Percentiles rank a stretch among this genome's conserved stretches.
Evolutionary conservation across 2,797 vertebrate genomes (phyloP).

Genomic region (Gymnoscopelus microlampas): DNA sequence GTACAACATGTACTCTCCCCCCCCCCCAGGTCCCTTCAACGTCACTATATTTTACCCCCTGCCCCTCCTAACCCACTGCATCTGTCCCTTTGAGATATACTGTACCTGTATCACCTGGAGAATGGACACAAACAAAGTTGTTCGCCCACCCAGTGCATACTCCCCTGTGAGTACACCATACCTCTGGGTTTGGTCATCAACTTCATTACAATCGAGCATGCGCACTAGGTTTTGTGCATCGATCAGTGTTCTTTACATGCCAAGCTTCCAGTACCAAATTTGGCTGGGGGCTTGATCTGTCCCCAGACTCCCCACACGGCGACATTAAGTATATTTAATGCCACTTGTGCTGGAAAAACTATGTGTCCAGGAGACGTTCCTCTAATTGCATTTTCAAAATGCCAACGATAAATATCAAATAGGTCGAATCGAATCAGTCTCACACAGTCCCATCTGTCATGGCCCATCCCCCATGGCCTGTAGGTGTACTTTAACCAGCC

Average conservation of each 20-base stretch:
- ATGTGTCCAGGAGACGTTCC: constrained; percentile 71
- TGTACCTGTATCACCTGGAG: too few relatives aligned
- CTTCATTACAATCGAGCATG: too few relatives aligned
- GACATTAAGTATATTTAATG: constrained; percentile 82
- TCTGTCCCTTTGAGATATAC: too few relatives aligned
- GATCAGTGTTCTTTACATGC: too few relatives aligned
- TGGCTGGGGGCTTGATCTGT: too few relatives aligned
- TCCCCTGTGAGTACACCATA: too few relatives aligned
- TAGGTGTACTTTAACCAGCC: constrained; percentile 76
- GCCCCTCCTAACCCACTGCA: constrained; percentile 29
- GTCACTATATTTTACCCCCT: constrained; percentile 11
- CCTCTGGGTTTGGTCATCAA: too few relatives aligned
- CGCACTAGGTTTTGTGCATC: too few relatives aligned
- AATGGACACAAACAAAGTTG: too few relatives aligned
- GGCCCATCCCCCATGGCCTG: constrained; percentile 71
- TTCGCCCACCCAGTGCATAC: too few relatives aligned
- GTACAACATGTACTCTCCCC: background rate
- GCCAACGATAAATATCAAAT: constrained; percentile 81
- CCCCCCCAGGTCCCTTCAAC: too few relatives aligned
- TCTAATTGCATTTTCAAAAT: constrained; percentile 82
- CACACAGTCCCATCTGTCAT: constrained; percentile 73
- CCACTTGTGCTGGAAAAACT: constrained; percentile 78
- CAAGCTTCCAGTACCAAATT: too few relatives aligned
- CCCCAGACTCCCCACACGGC: constrained; percentile 17
- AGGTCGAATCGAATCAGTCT: constrained; percentile 75